Base-by-base conservation (phyloP, 2,113 vertebrate genomes). In the Charina bottae region DNA sequence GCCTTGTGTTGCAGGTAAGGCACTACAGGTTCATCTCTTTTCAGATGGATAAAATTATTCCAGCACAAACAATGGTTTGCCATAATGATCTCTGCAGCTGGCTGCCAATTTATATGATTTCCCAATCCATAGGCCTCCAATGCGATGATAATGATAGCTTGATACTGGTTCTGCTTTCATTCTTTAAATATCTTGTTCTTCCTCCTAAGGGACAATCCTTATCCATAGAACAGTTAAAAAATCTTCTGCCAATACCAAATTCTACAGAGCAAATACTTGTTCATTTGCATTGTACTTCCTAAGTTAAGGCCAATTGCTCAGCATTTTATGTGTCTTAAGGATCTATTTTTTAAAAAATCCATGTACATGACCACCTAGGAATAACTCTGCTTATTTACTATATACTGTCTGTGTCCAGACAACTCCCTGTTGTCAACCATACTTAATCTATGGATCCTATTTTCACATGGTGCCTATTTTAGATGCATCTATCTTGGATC, bases 31-130 rank as follows among this genome's bases (percentile, higher is more conserved):
- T 86, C 59, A 37, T 42, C 59, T 59, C 49, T 54, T 91, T 85
- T 64, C n/a, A 86, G 12, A 42, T 24, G 33, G 59, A 91, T 37
- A 68, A 86, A 86, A 91, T 91, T 37, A 91, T 84, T 91, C 90
- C 49, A 21, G 37, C 21, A 3, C 60, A 64, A 55, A 86, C 23
- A 46, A 54, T 86, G 59, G 83, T 84, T 91, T 78, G 58, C 42
- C 90, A 53, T 46, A 6, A 37, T 64, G 90, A 55, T 68, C 90
- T 85, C 23, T 54, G 84, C 58, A 91, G 85, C 60, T 68, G 85
- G 84, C 19, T 86, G 59, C 59, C 59, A 42, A 23, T 91, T 68
- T 68, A 87, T 72, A 91, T 56, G 13, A 64, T 23, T 72, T 72
- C n/a, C 68, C n/a, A 17, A 19, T 33, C 33, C 15, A 37, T 15